phyloP scores from a whole-genome alignment of 1,140 invertebrate species.

The Episyrphus balteatus region DNA sequence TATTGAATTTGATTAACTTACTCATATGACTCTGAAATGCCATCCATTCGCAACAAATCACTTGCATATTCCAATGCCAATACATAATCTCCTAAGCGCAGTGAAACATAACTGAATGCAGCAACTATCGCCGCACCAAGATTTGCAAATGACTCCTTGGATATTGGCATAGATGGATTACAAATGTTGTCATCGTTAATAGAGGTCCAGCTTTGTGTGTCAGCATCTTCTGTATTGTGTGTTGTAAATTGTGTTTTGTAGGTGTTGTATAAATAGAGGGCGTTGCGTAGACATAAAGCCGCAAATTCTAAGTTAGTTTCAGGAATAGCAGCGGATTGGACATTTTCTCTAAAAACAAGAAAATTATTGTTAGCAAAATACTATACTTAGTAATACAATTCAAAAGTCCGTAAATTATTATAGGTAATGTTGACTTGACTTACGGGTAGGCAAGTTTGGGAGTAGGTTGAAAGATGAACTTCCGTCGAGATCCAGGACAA shows the following conservation, averaged over 20 bases:
- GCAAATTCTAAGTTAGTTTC: conserved; percentile 84
- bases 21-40: conserved; percentile 33
- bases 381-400: not conserved
- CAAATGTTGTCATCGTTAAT: conserved; percentile 35
- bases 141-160: conserved; percentile 32
- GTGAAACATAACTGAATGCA: conserved; percentile 68
- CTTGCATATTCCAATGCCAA: conserved; percentile 65
- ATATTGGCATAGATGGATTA: conserved; percentile 37
- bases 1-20: conserved; percentile 11
- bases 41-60: conserved; percentile 21
- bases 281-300: conserved; percentile 76
- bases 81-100: conserved; percentile 75
- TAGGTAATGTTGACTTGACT: not conserved
- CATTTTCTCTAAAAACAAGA: conserved; percentile 38
- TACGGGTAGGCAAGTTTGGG: conserved; percentile 41
- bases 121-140: conserved; percentile 62
- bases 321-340: conserved; percentile 68
- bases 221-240: conserved; percentile 33
- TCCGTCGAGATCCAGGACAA: conserved; percentile 49
- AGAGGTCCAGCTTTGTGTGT: conserved; percentile 24
- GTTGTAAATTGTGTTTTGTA: conserved; percentile 38
- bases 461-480: conserved; percentile 50
- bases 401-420: no score
- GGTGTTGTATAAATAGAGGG: conserved; percentile 46
- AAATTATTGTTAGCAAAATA: not conserved